A percentile compares a stretch with the other conserved stretches of the same genome.
These are phyloP conservation scores for Sapayoa aenigma DNA, from an alignment of 2,113 vertebrate genomes.

Conservation along the genomic window DNA sequence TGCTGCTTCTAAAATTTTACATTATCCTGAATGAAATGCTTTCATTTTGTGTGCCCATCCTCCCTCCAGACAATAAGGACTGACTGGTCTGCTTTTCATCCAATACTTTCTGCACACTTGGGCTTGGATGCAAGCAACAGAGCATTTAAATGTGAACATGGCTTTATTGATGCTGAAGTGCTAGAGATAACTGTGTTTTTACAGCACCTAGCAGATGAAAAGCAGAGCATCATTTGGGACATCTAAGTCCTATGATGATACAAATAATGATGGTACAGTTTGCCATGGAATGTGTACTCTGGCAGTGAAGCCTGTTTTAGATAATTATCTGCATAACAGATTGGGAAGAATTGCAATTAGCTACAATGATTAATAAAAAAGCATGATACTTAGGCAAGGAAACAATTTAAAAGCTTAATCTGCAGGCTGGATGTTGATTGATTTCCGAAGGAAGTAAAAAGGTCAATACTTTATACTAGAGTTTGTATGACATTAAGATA, in stretches of 20 bases:
- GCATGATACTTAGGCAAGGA: slow-evolving; percentile 32
- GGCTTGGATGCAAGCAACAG: neutral
- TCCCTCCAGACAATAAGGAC: neutral
- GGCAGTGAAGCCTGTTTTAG: neutral
- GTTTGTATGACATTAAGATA: slow-evolving; percentile 40
- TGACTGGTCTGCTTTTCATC: neutral
- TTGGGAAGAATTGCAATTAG: slow-evolving; percentile 12
- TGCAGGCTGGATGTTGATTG: slow-evolving; percentile 2
- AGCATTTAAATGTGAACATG: neutral
- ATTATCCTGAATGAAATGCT: neutral
- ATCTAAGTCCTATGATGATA: neutral
- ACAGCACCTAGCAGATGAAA: neutral
- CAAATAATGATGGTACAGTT: neutral
- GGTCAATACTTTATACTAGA: slow-evolving; percentile 4
- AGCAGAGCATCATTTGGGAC: neutral
- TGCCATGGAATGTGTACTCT: neutral
- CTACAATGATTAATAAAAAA: neutral
- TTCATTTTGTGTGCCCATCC: neutral
- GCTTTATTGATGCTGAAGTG: neutral
- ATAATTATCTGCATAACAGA: neutral
- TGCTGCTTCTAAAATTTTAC: neutral
- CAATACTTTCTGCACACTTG: fast-evolving
- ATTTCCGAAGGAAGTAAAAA: slow-evolving; percentile 38
- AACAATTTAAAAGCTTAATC: slow-evolving; percentile 35
- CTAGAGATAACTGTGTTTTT: neutral